Conservation (phyloP, 2,113 vertebrate species). For the Oostethus manadensis region DNA sequence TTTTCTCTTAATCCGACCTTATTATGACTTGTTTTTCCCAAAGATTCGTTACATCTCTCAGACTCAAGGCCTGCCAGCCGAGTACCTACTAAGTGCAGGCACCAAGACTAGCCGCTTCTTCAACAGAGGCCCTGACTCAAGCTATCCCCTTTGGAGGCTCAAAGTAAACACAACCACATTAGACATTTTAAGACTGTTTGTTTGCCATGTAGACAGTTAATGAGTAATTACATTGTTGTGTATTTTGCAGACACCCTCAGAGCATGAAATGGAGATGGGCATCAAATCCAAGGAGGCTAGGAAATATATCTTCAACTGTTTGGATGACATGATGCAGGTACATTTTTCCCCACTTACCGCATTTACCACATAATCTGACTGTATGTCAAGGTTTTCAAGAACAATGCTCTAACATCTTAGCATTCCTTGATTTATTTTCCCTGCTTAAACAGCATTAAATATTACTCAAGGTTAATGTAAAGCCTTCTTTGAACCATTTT, state of each 20-base stretch:
- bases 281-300: conserved; percentile 98
- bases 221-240: conserved; percentile 12
- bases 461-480: no score
- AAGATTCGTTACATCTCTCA: conserved; percentile 98
- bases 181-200: background rate
- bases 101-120: conserved; percentile 98
- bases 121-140: conserved; percentile 91
- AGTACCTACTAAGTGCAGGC: conserved; percentile 94
- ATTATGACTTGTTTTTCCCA: background rate
- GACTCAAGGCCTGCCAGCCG: conserved; percentile 95
- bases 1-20: background rate
- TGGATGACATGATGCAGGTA: conserved; percentile 99
- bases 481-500: no score
- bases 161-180: conserved; percentile 73
- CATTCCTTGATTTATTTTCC: no score
- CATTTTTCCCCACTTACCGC: no score
- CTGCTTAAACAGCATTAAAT: no score
- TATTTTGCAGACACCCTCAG: conserved; percentile 81
- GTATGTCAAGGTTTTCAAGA: no score
- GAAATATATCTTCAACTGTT: conserved; percentile 98
- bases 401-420: no score
- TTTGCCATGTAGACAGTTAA: background rate
- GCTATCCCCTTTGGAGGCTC: conserved; percentile 93
- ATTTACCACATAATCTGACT: no score
- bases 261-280: conserved; percentile 95